phyloP scores from a whole-genome alignment of 2,113 vertebrate genomes.

The Melanotaenia duboulayi region DNA sequence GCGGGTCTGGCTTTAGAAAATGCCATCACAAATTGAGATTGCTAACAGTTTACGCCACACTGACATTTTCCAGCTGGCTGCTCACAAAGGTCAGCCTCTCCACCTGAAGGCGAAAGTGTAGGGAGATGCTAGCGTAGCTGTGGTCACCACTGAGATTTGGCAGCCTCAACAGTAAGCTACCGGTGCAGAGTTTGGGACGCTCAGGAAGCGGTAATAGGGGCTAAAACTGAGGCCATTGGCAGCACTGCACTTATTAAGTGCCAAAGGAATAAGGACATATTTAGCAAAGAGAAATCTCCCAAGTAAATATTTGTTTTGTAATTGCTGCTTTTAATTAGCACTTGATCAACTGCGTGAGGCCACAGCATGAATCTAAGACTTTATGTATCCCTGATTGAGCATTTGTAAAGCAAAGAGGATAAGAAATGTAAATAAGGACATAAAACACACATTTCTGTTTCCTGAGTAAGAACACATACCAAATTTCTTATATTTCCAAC shows the following conservation, averaged over 20 bases:
- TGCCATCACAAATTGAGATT: conserved; percentile 75
- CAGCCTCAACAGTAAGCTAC: conserved; percentile 37
- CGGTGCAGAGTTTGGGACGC: conserved; percentile 35
- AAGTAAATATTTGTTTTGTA: conserved; percentile 53
- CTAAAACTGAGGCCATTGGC: conserved; percentile 44
- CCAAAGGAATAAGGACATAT: conserved; percentile 55
- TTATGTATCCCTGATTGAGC: too few species aligned
- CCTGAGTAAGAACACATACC: too few species aligned
- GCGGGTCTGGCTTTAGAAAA: conserved; percentile 67
- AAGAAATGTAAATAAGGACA: not conserved
- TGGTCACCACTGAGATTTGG: conserved; percentile 55
- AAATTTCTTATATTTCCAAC: too few species aligned
- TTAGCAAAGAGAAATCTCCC: conserved; percentile 12
- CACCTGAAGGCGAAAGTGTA: conserved; percentile 61
- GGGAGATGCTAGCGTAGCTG: conserved; percentile 31
- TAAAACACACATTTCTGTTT: too few species aligned
- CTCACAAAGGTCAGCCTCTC: conserved; percentile 72
- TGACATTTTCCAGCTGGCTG: conserved; percentile 77
- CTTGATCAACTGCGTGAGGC: conserved; percentile 9
- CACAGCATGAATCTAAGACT: not conserved
- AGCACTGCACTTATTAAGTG: conserved; percentile 8
- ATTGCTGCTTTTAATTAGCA: conserved; percentile 30
- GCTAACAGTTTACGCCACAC: conserved; percentile 68
- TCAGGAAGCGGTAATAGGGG: conserved; percentile 26
- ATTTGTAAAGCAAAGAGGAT: not conserved